These are phyloP conservation scores for Lacanobia oleracea DNA, from an alignment of 2,888 invertebrate genomes.

Conservation along the genomic window DNA sequence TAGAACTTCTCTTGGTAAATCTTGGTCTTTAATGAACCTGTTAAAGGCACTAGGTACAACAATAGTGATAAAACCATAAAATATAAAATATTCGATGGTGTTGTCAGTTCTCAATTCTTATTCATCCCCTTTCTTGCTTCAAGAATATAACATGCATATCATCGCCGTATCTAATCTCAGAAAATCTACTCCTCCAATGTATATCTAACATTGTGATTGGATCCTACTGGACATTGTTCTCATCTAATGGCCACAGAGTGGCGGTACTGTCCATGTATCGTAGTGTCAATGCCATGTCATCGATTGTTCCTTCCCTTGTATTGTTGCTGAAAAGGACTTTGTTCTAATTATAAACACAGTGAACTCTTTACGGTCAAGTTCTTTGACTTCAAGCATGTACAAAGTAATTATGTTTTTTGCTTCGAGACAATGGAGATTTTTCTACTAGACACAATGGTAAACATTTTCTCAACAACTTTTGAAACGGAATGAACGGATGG, in stretches of 20 bases:
- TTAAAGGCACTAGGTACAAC: too few species aligned
- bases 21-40: too few species aligned
- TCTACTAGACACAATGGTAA: background rate
- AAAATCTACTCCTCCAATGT: conserved; percentile 1
- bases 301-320: conserved; percentile 54
- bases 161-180: background rate
- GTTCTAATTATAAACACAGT: conserved; percentile 31
- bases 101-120: background rate
- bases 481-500: conserved; percentile 3
- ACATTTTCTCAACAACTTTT: conserved; percentile 14
- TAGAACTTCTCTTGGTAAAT: too few species aligned
- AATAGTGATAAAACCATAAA: too few species aligned
- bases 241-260: conserved; percentile 18
- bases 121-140: background rate
- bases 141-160: background rate
- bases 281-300: conserved; percentile 58
- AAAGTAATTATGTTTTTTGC: conserved; percentile 6
- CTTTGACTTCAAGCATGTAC: conserved; percentile 38
- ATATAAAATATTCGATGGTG: too few species aligned
- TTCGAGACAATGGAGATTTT: background rate
- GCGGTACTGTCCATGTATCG: conserved; percentile 23
- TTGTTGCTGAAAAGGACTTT: conserved; percentile 49
- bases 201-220: conserved; percentile 4
- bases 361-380: conserved; percentile 45
- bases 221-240: conserved; percentile 22